Conservation (phyloP, 2,113 vertebrate genomes). For the Mirounga angustirostris region DNA sequence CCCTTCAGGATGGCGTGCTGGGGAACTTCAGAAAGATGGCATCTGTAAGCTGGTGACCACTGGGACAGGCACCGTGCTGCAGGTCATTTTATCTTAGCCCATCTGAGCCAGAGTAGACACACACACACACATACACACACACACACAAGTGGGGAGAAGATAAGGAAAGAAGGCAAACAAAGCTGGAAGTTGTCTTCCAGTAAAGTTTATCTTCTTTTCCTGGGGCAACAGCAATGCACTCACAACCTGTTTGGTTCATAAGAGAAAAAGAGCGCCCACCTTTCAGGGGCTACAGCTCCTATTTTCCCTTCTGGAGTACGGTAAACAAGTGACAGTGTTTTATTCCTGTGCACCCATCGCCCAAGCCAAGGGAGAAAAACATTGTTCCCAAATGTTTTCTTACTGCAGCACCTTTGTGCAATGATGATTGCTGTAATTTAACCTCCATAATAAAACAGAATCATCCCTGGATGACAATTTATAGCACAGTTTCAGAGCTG, state of each 20-base stretch:
- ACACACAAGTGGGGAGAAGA: neutral
- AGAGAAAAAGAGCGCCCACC: constrained; percentile 37
- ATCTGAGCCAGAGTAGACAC: neutral
- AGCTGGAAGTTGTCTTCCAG: neutral
- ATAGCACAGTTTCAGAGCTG: constrained; percentile 79
- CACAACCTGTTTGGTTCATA: constrained; percentile 38
- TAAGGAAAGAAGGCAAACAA: neutral
- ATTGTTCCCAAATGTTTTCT: constrained; percentile 78
- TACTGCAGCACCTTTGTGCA: constrained; percentile 78
- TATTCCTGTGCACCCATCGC: constrained; percentile 64
- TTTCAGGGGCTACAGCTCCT: neutral
- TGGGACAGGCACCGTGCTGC: neutral
- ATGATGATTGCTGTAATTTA: constrained; percentile 85
- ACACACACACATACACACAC: neutral
- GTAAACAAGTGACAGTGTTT: constrained; percentile 72
- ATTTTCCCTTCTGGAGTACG: constrained; percentile 56
- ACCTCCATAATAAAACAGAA: constrained; percentile 82
- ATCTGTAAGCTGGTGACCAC: neutral
- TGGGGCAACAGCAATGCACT: constrained; percentile 3
- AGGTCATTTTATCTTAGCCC: neutral
- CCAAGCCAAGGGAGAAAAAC: constrained; percentile 73
- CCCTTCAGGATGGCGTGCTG: neutral
- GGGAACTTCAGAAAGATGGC: neutral
- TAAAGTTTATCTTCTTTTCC: constrained; percentile 53
- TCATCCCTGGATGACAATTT: constrained; percentile 85